A percentile compares a stretch with the other conserved stretches of the same genome.
These are phyloP conservation scores for Apostichopus californicus DNA, from an alignment of 35 echinoderm and acorn worm genomes.

Conservation along the genomic window DNA sequence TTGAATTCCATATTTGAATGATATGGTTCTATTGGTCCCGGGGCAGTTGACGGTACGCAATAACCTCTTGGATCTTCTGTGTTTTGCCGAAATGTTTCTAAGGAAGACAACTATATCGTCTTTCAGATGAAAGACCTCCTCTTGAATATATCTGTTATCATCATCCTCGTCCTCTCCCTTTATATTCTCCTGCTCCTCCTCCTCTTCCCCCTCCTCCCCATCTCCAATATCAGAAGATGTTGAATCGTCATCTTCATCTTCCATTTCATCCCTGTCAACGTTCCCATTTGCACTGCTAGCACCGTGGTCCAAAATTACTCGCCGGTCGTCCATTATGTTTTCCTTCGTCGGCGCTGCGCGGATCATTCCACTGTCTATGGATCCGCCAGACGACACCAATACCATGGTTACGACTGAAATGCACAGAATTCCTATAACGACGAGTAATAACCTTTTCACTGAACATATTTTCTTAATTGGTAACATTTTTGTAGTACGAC, in stretches of 20 bases:
- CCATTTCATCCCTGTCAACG: background rate
- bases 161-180: background rate
- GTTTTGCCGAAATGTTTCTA: background rate
- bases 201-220: background rate
- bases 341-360: no score
- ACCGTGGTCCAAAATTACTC: background rate
- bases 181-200: background rate
- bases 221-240: no score
- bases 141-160: background rate
- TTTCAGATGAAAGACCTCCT: background rate
- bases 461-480: no score
- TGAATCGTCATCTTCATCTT: background rate
- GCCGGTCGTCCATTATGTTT: no score
- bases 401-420: no score
- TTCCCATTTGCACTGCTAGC: background rate
- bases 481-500: no score
- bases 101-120: background rate
- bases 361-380: no score
- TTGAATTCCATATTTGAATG: background rate
- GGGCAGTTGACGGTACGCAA: background rate
- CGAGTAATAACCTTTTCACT: no score
- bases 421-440: no score
- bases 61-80: background rate
- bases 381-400: no score
- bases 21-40: no score